Conservation (phyloP, 2,888 invertebrate genomes). For the Tanypteryx hageni region DNA sequence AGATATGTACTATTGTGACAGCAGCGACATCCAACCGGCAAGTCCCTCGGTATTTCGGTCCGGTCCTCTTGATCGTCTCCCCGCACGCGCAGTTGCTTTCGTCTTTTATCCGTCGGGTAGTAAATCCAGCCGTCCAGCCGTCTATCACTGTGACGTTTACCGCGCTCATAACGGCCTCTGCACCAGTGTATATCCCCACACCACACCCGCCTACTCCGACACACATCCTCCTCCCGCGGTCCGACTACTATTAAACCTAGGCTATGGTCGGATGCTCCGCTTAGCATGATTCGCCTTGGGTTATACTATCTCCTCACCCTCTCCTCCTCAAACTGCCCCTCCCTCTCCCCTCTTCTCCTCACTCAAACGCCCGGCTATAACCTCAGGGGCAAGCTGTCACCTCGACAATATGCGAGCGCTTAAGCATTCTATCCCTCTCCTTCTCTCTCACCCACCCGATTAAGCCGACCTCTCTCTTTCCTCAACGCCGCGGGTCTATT, state of each 20-base stretch:
- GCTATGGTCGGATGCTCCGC: not conserved
- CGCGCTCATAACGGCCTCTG: constrained; percentile 36
- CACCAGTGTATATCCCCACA: not conserved
- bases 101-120: constrained; percentile 21
- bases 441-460: not conserved
- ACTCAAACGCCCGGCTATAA: constrained; percentile 32
- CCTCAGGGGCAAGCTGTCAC: constrained; percentile 60
- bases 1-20: not conserved
- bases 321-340: not conserved
- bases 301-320: not conserved
- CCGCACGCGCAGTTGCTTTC: constrained; percentile 33
- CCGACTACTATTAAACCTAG: constrained; percentile 21
- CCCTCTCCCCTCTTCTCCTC: not conserved
- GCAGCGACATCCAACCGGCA: not conserved
- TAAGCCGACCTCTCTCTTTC: not conserved
- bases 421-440: not conserved
- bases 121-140: not conserved
- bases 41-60: not conserved
- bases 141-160: constrained; percentile 51
- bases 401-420: constrained; percentile 42
- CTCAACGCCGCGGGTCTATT: no score
- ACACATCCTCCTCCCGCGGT: not conserved
- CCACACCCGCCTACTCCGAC: not conserved
- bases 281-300: constrained; percentile 8
- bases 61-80: constrained; percentile 6